phyloP scores from a whole-genome alignment of 2,113 vertebrate genomes.

The Circaetus cinerascens region DNA sequence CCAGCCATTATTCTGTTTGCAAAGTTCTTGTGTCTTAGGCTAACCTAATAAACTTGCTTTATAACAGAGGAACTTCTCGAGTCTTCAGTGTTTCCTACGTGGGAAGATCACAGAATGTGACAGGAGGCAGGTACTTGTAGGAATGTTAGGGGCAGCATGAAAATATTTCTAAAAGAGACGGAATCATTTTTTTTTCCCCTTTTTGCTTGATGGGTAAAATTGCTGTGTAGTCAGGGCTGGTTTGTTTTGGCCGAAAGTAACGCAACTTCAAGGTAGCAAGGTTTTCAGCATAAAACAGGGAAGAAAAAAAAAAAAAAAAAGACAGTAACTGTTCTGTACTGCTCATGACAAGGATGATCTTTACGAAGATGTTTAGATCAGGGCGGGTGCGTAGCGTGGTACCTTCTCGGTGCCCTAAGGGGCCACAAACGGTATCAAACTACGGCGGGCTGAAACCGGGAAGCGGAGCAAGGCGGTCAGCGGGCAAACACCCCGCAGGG shows the following conservation, averaged over 20 bases:
- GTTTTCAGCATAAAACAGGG: neutral
- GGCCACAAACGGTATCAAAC: fast-evolving
- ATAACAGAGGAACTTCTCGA: neutral
- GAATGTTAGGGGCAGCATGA: neutral
- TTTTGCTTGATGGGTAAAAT: neutral
- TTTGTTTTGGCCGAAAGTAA: neutral
- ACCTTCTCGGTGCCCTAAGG: neutral
- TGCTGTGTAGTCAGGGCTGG: fast-evolving
- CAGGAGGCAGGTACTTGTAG: neutral
- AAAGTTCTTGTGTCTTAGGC: neutral
- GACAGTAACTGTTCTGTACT: neutral
- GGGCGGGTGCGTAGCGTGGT: fast-evolving
- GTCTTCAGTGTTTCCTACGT: fast-evolving
- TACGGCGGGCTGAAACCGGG: neutral
- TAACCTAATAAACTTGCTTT: neutral
- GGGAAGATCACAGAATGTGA: neutral
- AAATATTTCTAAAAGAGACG: neutral
- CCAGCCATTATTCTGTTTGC: fast-evolving
- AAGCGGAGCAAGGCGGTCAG: neutral
- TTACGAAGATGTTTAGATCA: fast-evolving
- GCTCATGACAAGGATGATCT: neutral
- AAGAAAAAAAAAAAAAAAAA: fast-evolving
- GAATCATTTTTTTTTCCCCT: neutral
- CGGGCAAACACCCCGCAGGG: neutral
- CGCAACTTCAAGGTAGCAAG: neutral